Conservation (phyloP, 2,113 vertebrate species). For the Phycodurus eques region DNA sequence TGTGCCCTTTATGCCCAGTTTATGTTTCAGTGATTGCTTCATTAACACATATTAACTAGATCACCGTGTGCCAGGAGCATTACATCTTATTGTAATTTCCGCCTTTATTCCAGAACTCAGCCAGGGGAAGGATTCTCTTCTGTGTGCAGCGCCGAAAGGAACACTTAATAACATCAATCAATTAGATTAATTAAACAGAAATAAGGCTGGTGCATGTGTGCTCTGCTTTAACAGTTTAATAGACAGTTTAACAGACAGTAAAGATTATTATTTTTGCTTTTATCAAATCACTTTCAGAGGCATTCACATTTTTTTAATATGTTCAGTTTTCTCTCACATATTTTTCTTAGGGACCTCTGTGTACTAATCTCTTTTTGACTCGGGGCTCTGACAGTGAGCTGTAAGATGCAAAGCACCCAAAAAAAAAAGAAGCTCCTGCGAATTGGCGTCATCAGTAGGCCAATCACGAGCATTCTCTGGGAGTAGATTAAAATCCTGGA, state of each 20-base stretch:
- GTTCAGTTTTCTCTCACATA: not conserved
- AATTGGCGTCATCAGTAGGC: not conserved
- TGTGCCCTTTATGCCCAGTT: slow-evolving; percentile 31
- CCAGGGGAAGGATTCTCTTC: slow-evolving; percentile 25
- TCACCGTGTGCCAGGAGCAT: slow-evolving; percentile 32
- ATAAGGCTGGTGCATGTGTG: not conserved
- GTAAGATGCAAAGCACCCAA: not conserved
- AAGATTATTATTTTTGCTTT: not conserved
- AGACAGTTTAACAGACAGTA: not conserved
- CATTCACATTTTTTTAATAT: not conserved
- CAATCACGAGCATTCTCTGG: slow-evolving; percentile 5
- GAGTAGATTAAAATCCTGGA: slow-evolving; percentile 1
- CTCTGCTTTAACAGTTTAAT: not conserved
- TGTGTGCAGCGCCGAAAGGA: slow-evolving; percentile 14
- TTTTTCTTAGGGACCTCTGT: not conserved
- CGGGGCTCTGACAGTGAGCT: not conserved
- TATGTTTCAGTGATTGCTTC: slow-evolving; percentile 33
- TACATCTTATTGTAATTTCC: slow-evolving; percentile 36
- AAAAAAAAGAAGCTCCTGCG: not conserved
- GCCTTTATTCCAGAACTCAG: slow-evolving; percentile 41
- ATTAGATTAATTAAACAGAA: slow-evolving; percentile 12
- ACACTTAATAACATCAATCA: slow-evolving; percentile 22
- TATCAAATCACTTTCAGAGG: not conserved
- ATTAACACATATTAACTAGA: slow-evolving; percentile 44
- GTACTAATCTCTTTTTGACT: not conserved